A percentile compares a stretch with the other conserved stretches of the same genome.
Evolutionary conservation across 2,888 invertebrate genomes (phyloP).

Genomic region (Augiades crinisus): DNA sequence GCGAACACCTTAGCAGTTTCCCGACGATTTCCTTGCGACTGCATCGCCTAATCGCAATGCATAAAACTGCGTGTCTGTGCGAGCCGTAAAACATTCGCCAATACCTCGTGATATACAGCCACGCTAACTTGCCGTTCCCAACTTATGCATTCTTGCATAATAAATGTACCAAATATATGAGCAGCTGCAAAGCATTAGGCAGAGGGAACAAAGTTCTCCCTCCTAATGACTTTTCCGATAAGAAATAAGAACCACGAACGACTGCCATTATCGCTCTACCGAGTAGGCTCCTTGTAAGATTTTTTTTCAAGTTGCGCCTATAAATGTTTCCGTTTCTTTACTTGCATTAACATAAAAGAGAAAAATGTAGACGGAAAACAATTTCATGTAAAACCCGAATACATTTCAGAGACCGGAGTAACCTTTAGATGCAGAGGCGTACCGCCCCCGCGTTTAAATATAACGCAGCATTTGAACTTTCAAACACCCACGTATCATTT

Average conservation of each 20-base stretch:
- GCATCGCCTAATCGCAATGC: conserved; percentile 9
- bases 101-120: conserved; percentile 28
- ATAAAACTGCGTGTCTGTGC: background rate
- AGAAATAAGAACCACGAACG: conserved; percentile 7
- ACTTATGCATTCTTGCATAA: conserved; percentile 14
- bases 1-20: background rate
- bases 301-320: conserved; percentile 1
- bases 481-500: conserved; percentile 1
- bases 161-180: conserved; percentile 13
- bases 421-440: conserved; percentile 30
- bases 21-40: background rate
- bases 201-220: conserved; percentile 14
- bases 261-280: conserved; percentile 1
- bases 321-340: background rate
- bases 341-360: background rate
- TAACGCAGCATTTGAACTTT: background rate
- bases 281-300: background rate
- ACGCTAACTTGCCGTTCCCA: conserved; percentile 28
- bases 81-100: conserved; percentile 2
- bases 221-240: conserved; percentile 14
- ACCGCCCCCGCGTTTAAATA: no score
- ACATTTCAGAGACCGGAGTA: background rate
- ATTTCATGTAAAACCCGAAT: background rate
- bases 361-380: background rate
- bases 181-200: conserved; percentile 11